phyloP scores from a whole-genome alignment of 2,113 vertebrate genomes.

The Dolichallabes microphthalmus region DNA sequence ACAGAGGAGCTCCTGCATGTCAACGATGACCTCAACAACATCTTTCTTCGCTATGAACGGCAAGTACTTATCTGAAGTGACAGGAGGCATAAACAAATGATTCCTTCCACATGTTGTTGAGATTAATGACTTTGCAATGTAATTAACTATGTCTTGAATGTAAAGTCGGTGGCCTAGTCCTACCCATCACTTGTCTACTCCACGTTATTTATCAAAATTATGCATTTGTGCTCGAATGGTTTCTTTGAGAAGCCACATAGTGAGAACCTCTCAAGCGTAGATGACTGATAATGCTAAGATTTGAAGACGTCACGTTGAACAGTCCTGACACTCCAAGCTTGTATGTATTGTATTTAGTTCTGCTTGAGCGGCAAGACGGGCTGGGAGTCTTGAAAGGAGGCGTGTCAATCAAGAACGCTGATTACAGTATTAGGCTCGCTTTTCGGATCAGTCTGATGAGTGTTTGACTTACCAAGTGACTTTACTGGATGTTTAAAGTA shows the following conservation, averaged over 20 bases:
- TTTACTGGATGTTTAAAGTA: not conserved
- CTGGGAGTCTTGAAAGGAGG: not conserved
- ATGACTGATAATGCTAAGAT: not conserved
- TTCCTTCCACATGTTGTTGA: not conserved
- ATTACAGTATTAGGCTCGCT: not conserved
- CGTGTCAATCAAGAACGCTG: not conserved
- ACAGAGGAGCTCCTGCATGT: conserved; percentile 93
- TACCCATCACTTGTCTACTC: not conserved
- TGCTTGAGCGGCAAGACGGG: not conserved
- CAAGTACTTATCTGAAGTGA: conserved; percentile 48
- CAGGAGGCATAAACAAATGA: not conserved
- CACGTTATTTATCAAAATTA: not conserved
- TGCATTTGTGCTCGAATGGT: not conserved
- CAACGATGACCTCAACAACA: conserved; percentile 97
- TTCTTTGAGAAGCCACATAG: not conserved
- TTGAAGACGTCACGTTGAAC: not conserved
- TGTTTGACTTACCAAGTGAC: not conserved
- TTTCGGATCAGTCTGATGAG: not conserved
- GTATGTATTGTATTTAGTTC: not conserved
- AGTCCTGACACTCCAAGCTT: not conserved
- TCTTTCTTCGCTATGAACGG: conserved; percentile 96
- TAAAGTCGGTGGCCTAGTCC: not conserved
- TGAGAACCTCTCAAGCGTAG: not conserved
- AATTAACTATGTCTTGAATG: not conserved
- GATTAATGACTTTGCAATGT: not conserved